A percentile compares a stretch with the other conserved stretches of the same genome.
Conservation (phyloP, 2,797 vertebrate species). For the Basileuterus tristriatus region DNA sequence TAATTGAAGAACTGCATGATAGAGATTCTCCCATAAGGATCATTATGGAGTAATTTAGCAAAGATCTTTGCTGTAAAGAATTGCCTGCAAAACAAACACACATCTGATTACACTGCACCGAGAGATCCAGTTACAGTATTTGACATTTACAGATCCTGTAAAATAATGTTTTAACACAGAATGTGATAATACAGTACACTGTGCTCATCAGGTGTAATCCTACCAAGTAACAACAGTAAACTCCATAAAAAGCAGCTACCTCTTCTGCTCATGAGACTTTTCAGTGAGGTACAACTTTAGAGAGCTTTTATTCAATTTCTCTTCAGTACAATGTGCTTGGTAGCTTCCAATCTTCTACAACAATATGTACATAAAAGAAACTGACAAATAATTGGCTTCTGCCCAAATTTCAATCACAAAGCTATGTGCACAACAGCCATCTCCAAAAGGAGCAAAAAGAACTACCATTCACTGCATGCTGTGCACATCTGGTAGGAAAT, state of each 20-base stretch:
- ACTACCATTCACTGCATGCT: background rate
- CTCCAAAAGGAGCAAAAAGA: background rate
- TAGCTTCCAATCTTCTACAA: background rate
- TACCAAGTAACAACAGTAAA: background rate
- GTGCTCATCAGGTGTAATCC: background rate
- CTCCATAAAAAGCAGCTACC: background rate
- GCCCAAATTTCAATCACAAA: background rate
- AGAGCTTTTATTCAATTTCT: background rate
- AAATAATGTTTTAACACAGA: background rate
- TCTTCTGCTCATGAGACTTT: background rate
- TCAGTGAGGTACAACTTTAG: background rate
- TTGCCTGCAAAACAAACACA: constrained; percentile 79
- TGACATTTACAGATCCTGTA: background rate
- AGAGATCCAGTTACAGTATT: background rate
- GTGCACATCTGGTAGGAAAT: background rate
- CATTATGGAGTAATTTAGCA: constrained; percentile 91
- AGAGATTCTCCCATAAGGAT: constrained; percentile 94
- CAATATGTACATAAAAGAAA: background rate
- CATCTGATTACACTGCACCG: background rate
- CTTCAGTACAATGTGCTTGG: background rate
- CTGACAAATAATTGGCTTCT: background rate
- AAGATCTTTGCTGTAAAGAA: constrained; percentile 96
- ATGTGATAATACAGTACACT: background rate
- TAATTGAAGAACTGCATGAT: constrained; percentile 99
- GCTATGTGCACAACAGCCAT: background rate